A percentile compares a stretch with the other conserved stretches of the same genome.
These are phyloP conservation scores for Naso thynnoides DNA, from an alignment of 2,797 vertebrate species.

Conservation along the genomic window DNA sequence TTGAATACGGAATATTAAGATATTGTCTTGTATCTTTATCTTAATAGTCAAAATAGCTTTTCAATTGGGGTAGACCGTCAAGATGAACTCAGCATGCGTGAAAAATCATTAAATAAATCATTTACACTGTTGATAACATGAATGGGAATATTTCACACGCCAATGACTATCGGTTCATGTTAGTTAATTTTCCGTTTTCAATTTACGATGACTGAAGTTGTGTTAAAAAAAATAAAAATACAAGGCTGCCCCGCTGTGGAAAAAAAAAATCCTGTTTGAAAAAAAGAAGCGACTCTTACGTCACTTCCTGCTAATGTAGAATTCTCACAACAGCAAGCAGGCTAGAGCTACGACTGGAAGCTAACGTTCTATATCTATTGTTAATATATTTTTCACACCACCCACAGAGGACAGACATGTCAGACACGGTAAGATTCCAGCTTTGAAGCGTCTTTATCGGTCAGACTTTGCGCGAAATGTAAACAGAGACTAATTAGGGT, in stretches of 20 bases:
- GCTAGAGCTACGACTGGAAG: constrained; percentile 14
- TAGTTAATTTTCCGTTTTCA: background rate
- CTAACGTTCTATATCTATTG: constrained; percentile 47
- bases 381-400: constrained; percentile 16
- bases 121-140: too few relatives aligned
- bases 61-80: too few relatives aligned
- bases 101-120: too few relatives aligned
- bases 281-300: background rate
- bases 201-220: too few relatives aligned
- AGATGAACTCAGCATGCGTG: too few relatives aligned
- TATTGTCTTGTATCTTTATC: too few relatives aligned
- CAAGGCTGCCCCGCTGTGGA: background rate
- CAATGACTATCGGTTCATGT: too few relatives aligned
- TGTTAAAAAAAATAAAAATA: too few relatives aligned
- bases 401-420: constrained; percentile 73
- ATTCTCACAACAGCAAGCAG: constrained; percentile 67
- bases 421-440: constrained; percentile 81
- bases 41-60: too few relatives aligned
- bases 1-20: too few relatives aligned
- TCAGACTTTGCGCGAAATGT: rapidly evolving
- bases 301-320: constrained; percentile 45
- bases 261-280: constrained; percentile 45
- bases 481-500: rapidly evolving
- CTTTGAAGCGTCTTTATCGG: rapidly evolving
- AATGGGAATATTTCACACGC: too few relatives aligned